Evolutionary conservation across 2,888 invertebrate genomes (phyloP).

Genomic region (Therioaphis trifolii): DNA sequence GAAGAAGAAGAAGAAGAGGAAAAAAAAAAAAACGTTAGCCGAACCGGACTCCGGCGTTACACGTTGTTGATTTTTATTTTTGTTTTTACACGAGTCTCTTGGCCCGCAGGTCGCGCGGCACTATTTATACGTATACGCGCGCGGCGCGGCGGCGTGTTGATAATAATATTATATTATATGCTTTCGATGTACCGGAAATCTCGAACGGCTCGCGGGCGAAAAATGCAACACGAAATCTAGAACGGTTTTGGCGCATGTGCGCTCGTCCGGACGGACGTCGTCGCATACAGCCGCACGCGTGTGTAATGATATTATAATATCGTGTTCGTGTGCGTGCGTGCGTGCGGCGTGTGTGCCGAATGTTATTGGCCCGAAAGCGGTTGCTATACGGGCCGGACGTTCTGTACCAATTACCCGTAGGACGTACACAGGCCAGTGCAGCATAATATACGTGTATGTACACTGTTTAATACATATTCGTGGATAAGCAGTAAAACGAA

Average conservation of each 20-base stretch:
- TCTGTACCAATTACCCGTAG: too few relatives aligned
- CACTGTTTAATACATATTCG: too few relatives aligned
- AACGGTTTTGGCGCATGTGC: neutral
- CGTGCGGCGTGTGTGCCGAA: neutral
- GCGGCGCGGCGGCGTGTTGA: too few relatives aligned
- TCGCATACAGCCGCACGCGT: too few relatives aligned
- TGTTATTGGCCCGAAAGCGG: neutral
- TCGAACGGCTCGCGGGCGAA: neutral
- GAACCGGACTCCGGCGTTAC: slow-evolving; percentile 50
- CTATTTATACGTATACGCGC: too few relatives aligned
- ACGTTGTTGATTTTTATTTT: slow-evolving; percentile 40
- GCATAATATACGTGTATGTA: too few relatives aligned
- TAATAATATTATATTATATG: neutral
- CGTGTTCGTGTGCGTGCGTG: neutral
- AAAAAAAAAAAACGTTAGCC: slow-evolving; percentile 3
- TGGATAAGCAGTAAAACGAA: too few relatives aligned
- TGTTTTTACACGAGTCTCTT: neutral
- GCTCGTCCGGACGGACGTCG: too few relatives aligned
- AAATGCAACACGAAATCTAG: slow-evolving; percentile 19
- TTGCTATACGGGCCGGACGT: neutral
- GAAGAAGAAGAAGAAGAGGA: slow-evolving; percentile 13
- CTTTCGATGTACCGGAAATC: neutral
- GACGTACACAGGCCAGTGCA: too few relatives aligned
- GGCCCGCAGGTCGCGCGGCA: neutral
- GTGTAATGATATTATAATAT: neutral